phyloP scores from a whole-genome alignment of 2,797 vertebrate species.

The Nannoperca obscura region DNA sequence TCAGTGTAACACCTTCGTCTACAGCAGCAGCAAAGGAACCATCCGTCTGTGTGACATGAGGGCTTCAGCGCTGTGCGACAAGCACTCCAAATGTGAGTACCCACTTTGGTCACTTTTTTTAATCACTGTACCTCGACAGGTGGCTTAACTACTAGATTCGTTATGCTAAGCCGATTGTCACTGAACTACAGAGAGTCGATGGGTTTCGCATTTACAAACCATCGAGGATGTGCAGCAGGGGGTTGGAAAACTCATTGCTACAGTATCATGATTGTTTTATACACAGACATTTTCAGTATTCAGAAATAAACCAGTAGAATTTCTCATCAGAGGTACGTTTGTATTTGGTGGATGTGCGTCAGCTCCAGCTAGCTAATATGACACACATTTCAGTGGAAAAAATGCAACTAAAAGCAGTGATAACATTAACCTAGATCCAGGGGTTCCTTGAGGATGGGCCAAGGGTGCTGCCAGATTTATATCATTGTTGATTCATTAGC shows the following conservation, averaged over 20 bases:
- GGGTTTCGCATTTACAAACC: not conserved
- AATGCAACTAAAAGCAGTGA: not conserved
- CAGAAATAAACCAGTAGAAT: not conserved
- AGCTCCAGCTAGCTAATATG: not conserved
- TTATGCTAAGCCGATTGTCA: not conserved
- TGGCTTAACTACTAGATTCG: conserved; percentile 2
- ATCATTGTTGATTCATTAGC: not conserved
- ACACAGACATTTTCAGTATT: not conserved
- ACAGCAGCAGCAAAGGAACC: conserved; percentile 99
- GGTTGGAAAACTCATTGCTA: not conserved
- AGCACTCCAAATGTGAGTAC: conserved; percentile 93
- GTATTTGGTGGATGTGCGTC: not conserved
- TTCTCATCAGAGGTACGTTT: not conserved
- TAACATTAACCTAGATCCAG: too few species aligned
- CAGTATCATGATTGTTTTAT: not conserved
- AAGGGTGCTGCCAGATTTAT: too few species aligned
- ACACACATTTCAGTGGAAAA: not conserved
- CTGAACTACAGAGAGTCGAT: not conserved
- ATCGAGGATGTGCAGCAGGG: not conserved
- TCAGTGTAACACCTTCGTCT: conserved; percentile 97
- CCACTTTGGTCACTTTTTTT: not conserved
- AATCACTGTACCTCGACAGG: not conserved
- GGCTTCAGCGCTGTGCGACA: conserved; percentile 94
- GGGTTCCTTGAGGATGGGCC: too few species aligned
- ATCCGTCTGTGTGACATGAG: conserved; percentile 99